Conservation (phyloP, 2,113 vertebrate species). For the Notarius lentiginosus region DNA sequence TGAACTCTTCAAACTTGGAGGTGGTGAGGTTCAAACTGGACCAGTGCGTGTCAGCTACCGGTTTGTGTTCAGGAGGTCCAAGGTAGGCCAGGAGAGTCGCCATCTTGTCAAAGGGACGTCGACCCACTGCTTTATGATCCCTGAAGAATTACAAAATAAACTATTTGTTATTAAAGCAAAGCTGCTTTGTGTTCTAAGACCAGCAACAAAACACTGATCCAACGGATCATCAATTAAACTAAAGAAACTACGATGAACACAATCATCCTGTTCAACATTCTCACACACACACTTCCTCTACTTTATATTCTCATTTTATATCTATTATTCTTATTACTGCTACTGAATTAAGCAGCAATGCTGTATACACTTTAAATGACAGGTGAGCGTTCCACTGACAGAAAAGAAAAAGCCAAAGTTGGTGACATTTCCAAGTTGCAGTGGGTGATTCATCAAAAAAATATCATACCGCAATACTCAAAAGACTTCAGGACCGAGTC, state of each 20-base stretch:
- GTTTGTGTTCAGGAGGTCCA: conserved; percentile 96
- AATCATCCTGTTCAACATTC: not conserved
- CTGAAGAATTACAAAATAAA: conserved; percentile 62
- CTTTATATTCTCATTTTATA: not conserved
- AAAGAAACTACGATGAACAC: not conserved
- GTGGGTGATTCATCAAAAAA: too few relatives aligned
- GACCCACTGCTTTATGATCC: conserved; percentile 97
- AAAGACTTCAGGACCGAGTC: too few relatives aligned
- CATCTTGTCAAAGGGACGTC: conserved; percentile 98
- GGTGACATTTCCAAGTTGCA: too few relatives aligned
- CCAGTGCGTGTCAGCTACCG: conserved; percentile 97
- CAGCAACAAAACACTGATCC: not conserved
- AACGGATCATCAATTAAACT: not conserved
- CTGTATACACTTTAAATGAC: not conserved
- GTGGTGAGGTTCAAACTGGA: conserved; percentile 98
- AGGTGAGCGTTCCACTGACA: too few relatives aligned
- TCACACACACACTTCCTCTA: not conserved
- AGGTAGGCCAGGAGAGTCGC: conserved; percentile 95
- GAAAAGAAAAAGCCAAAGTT: too few relatives aligned
- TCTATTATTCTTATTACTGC: not conserved
- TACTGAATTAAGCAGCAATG: not conserved
- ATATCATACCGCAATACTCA: too few relatives aligned
- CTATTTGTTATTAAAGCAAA: not conserved
- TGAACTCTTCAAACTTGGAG: conserved; percentile 99
- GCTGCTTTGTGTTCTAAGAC: not conserved